phyloP scores from a whole-genome alignment of 2,888 invertebrate genomes.

The Polyommatus icarus region DNA sequence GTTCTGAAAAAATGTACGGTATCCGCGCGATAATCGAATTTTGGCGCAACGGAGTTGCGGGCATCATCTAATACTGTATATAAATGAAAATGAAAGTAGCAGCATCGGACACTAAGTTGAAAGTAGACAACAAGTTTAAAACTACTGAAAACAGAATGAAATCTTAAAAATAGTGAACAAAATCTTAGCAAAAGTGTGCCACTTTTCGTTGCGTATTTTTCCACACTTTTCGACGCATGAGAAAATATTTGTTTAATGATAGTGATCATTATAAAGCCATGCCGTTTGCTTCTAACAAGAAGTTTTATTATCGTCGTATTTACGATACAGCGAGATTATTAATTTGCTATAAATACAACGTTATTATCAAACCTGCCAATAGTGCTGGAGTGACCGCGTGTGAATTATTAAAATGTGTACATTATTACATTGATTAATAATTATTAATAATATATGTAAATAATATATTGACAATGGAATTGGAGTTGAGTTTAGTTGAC shows the following conservation, averaged over 20 bases:
- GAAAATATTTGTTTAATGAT: conserved; percentile 10
- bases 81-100: too few species aligned
- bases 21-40: too few species aligned
- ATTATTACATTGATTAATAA: neutral
- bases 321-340: conserved; percentile 6
- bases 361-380: neutral
- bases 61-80: too few species aligned
- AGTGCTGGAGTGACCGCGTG: neutral
- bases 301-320: neutral
- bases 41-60: too few species aligned
- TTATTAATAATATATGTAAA: too few species aligned
- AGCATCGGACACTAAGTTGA: too few species aligned
- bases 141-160: too few species aligned
- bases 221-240: neutral
- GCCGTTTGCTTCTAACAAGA: neutral
- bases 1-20: too few species aligned
- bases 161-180: too few species aligned
- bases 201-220: neutral
- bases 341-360: conserved; percentile 16
- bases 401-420: neutral
- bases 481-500: neutral
- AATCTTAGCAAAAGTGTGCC: neutral
- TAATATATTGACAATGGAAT: neutral
- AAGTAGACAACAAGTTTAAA: too few species aligned
- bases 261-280: neutral